Base-by-base conservation (phyloP, 2,797 vertebrate genomes). In the Alosa sapidissima region DNA sequence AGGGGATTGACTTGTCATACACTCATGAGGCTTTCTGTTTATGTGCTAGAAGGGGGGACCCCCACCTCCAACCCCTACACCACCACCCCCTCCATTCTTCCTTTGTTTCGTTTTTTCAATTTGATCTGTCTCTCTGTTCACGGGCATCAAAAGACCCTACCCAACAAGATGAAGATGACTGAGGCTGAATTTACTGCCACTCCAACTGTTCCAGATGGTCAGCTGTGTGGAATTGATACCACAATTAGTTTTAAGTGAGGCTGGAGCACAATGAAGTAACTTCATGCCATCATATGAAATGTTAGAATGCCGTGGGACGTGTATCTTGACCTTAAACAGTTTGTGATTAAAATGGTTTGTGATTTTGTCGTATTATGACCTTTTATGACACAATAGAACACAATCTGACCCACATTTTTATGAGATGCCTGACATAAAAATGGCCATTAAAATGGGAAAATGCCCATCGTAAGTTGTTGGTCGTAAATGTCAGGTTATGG, bases 1-100 rank as follows among this genome's bases (percentile, higher is more conserved):
- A 5, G 19, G 51, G 84, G 83, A 87, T 81, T 87, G 84, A 83
- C 84, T 81, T 72, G 55, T 87, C 86, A 87, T 75, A 87, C 82
- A 84, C 83, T 75, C 52, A 47, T 81, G 81, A 21, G 52, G 52
- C 85, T 88, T 62, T 84, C 81, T 24, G 47, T 41, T 45, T 55
- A 82, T 47, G 41, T 78, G 72, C 13, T 41, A 10, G 60, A n/a
- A 28, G n/a, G 24, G 16, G 52, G 11, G 11, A 2, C 24, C 62
- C n/a, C 24, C 19, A 24, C 6, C 24, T 6, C 2, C 21, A 55
- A 16, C 52, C 21, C n/a, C 24, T 4, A 28, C 65, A 24, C 28
- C 33, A 3, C 13, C n/a, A 24, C 0, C 11, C 5, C 33, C 11
- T 36, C 33, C 36, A 16, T 75, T 45, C 36, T 45, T 75, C 45